phyloP scores from a whole-genome alignment of 2,797 vertebrate genomes.

The Bucorvus abyssinicus region DNA sequence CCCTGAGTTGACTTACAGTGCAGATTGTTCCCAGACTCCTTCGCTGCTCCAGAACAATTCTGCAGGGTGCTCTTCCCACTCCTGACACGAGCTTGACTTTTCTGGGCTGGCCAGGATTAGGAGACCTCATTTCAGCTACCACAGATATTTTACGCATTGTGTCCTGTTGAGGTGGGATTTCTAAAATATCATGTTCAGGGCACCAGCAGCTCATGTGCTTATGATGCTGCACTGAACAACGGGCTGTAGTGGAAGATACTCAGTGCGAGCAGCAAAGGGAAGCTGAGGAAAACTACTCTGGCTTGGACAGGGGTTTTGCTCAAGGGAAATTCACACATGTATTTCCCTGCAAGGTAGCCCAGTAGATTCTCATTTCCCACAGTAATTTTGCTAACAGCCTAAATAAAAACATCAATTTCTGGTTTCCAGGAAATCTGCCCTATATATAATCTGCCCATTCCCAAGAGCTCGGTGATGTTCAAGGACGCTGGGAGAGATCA shows the following conservation, averaged over 20 bases:
- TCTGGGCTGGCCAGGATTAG: neutral
- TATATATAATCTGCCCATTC: neutral
- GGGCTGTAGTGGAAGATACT: neutral
- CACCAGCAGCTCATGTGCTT: neutral
- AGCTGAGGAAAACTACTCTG: neutral
- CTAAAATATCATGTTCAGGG: neutral
- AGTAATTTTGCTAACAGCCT: neutral
- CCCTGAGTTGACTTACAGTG: accelerated
- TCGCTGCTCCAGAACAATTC: neutral
- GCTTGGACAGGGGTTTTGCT: neutral
- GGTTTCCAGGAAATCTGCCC: neutral
- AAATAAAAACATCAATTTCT: slow-evolving; percentile 13
- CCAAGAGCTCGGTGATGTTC: neutral
- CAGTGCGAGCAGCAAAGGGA: neutral
- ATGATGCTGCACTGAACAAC: neutral
- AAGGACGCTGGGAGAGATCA: neutral
- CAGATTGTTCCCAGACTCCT: no score
- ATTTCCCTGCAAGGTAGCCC: neutral
- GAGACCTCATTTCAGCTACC: neutral
- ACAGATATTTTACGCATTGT: neutral
- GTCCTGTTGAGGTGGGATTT: neutral
- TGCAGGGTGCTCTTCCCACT: neutral
- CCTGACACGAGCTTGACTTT: neutral
- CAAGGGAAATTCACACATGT: neutral
- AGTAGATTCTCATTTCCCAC: neutral